A percentile compares a stretch with the other conserved stretches of the same genome.
These are phyloP conservation scores for Mellilla xanthometata DNA, from an alignment of 2,888 invertebrate species.

Conservation along the genomic window DNA sequence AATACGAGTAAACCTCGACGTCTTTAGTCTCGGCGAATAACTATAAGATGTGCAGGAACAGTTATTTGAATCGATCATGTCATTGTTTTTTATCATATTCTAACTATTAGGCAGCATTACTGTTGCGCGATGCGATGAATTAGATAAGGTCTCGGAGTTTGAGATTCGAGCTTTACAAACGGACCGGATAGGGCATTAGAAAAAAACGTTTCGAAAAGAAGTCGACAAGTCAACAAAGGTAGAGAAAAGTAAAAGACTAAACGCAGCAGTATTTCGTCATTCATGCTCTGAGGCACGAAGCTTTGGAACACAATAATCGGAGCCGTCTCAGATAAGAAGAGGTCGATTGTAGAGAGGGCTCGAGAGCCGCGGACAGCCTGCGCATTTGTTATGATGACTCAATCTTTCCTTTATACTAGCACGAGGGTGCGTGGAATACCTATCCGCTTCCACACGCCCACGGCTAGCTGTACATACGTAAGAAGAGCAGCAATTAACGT, in stretches of 20 bases:
- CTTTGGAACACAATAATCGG: constrained; percentile 72
- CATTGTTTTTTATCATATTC: constrained; percentile 42
- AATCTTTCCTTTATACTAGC: constrained; percentile 74
- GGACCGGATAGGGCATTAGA: constrained; percentile 62
- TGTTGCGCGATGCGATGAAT: constrained; percentile 56
- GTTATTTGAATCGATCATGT: constrained; percentile 39
- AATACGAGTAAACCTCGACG: constrained; percentile 5
- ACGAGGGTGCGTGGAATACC: constrained; percentile 44
- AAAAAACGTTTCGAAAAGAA: constrained; percentile 68
- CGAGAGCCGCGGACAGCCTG: constrained; percentile 58
- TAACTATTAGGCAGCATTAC: constrained; percentile 44
- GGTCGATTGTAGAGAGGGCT: constrained; percentile 70
- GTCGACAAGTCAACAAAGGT: constrained; percentile 76
- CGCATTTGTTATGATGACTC: constrained; percentile 81
- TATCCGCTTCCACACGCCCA: constrained; percentile 37
- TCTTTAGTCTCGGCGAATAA: constrained; percentile 27
- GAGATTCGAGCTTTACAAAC: constrained; percentile 63
- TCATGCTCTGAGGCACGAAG: constrained; percentile 63
- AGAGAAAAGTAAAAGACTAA: constrained; percentile 68
- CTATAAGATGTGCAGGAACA: constrained; percentile 31
- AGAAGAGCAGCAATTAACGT: constrained; percentile 76
- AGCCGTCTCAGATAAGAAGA: constrained; percentile 76
- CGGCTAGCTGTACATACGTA: constrained; percentile 57
- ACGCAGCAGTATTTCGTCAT: constrained; percentile 69
- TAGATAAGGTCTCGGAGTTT: constrained; percentile 74